Base-by-base conservation (phyloP, 2,888 invertebrate genomes). In the Cephalotes varians region DNA sequence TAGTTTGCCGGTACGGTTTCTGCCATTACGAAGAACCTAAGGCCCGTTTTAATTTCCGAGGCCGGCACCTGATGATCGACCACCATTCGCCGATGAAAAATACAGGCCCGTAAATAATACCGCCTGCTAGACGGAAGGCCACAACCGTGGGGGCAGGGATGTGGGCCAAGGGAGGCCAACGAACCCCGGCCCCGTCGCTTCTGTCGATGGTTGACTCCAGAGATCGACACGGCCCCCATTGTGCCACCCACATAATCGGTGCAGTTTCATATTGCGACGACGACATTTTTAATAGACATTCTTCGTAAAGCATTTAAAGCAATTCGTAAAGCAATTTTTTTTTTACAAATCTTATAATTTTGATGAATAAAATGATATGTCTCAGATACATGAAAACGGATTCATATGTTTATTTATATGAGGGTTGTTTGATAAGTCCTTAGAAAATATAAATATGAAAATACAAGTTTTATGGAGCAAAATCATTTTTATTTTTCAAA, bases 111-210 rank as follows among this genome's bases (percentile, higher is more conserved):
- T 81, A 83, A 81, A 81, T 81, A 84, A 76, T 81, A 56, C 56
- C 31, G 65, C 56, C 62, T 69, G 74, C 28, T 69, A 84, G 64
- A 83, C 83, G 51, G 81, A 73, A 83, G 73, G 72, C 71, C 69
- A 47, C 37, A 51, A 37, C 58, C 56, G 28, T 51, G 79, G 64
- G n/a, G 47, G 37, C 65, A 65, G 40, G 54, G 83, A 88, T 88
- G 85, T 88, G 85, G 88, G 88, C 85, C 88, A 88, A 88, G 88
- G 87, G 87, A 88, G 87, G 83, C 77, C 87, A 81, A 81, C 81
- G 88, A 87, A 88, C 88, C 73, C 74, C 67, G 81, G 60, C 49
- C 37, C 82, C 79, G 49, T 34, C 64, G 65, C 74, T 60, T 74
- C 54, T 79, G 71, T 60, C 62, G 65, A 76, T 69, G n/a, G 60